Percentiles rank a stretch among this genome's conserved stretches.
phyloP scores from a whole-genome alignment of 2,797 vertebrate species.

The Enteromius treurensis region DNA sequence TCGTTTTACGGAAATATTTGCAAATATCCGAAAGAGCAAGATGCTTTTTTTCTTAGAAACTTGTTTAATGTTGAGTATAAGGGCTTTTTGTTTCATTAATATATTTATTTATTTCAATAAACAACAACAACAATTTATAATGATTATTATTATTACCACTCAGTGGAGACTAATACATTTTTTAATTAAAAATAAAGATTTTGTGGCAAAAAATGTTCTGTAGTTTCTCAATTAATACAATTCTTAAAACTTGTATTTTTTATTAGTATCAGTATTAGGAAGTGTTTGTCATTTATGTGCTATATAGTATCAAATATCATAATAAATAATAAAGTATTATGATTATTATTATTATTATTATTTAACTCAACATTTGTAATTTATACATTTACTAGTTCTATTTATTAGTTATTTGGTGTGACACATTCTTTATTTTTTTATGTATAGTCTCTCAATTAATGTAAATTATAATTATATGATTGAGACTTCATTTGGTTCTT shows the following conservation, averaged over 20 bases:
- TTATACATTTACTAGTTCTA: neutral
- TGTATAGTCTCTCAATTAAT: neutral
- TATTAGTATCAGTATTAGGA: too few species aligned
- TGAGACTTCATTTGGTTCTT: neutral
- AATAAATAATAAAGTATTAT: neutral
- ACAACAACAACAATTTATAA: neutral
- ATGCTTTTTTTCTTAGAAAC: neutral
- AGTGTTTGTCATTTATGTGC: too few species aligned
- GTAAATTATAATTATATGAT: neutral
- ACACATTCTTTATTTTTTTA: neutral
- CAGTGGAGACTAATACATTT: neutral
- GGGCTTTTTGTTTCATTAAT: neutral
- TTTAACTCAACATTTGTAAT: neutral
- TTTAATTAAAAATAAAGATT: neutral
- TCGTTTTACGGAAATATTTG: neutral
- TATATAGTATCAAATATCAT: too few species aligned
- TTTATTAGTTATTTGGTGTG: neutral
- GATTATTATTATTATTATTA: too few species aligned
- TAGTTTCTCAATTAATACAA: too few species aligned
- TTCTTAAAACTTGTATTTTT: too few species aligned
- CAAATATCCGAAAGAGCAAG: neutral
- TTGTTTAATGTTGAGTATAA: neutral
- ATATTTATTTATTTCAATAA: neutral
- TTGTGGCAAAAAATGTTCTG: too few species aligned
- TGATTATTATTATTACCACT: neutral